Evolutionary conservation across 92 coral and sea anemone species (phyloP).

Genomic region (Hydrozoanthus gracilis): DNA sequence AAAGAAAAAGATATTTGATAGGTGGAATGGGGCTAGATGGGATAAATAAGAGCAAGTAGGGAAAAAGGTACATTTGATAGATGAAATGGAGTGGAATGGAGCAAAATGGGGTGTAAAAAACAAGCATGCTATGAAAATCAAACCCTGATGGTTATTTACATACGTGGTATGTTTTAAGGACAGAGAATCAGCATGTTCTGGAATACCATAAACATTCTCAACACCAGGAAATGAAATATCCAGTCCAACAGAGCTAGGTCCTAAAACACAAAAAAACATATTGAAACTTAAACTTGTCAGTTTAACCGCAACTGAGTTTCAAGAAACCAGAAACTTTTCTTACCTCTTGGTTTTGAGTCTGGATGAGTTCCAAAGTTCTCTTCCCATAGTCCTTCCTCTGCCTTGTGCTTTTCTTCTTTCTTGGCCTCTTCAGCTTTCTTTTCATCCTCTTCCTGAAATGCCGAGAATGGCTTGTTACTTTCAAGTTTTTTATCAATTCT

Average conservation of each 20-base stretch:
- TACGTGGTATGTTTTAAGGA: conserved; percentile 92
- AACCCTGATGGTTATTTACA: conserved; percentile 18
- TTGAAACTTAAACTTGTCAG: neutral
- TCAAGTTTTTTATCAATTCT: too few relatives aligned
- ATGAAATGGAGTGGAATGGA: neutral
- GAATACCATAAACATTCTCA: conserved; percentile 97
- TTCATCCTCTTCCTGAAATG: conserved; percentile 66
- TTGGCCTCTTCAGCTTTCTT: conserved; percentile 57
- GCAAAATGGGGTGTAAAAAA: neutral
- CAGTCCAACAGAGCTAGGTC: conserved; percentile 97
- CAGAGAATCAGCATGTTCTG: conserved; percentile 93
- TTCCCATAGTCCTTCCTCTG: conserved; percentile 90
- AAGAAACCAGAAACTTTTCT: too few relatives aligned
- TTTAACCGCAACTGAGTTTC: too few relatives aligned
- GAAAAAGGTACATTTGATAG: neutral
- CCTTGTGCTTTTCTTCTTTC: conserved; percentile 62
- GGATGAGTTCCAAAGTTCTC: conserved; percentile 93
- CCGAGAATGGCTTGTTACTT: neutral
- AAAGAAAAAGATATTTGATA: neutral
- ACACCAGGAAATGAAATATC: conserved; percentile 96
- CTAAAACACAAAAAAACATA: conserved; percentile 42
- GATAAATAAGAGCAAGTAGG: too few relatives aligned
- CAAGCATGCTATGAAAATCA: too few relatives aligned
- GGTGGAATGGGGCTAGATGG: too few relatives aligned
- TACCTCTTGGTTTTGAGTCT: conserved; percentile 96